Conservation (phyloP, 53 echinoderm and acorn worm species). For the Actinopyga echinites region DNA sequence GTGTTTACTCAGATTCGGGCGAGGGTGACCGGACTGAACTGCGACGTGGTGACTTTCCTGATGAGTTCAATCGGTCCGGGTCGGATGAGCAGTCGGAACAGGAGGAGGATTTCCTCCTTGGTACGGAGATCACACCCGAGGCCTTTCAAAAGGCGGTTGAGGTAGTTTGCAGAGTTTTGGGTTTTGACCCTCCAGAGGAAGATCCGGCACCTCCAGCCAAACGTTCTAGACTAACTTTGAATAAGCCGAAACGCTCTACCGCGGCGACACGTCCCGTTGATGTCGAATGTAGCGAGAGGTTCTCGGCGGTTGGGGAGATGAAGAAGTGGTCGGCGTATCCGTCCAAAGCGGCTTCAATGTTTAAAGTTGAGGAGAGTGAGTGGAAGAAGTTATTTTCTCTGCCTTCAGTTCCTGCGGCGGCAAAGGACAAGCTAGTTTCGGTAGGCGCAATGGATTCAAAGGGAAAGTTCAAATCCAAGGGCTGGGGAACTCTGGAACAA, state of each 20-base stretch:
- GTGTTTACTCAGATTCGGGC: no score
- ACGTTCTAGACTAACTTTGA: not conserved
- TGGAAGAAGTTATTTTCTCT: not conserved
- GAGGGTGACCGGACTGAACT: no score
- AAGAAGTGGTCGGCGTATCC: not conserved
- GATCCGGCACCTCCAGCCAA: not conserved
- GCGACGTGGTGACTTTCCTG: no score
- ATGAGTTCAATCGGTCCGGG: no score
- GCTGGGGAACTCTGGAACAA: no score
- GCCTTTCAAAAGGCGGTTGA: not conserved
- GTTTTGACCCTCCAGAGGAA: not conserved
- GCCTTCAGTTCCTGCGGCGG: no score
- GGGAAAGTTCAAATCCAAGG: no score
- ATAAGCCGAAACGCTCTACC: not conserved
- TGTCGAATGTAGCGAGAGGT: not conserved
- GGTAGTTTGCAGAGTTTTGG: not conserved
- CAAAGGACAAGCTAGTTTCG: no score
- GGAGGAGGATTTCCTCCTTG: no score
- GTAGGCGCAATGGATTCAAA: no score
- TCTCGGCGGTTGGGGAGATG: not conserved
- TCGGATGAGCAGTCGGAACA: no score
- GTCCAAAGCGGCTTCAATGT: not conserved
- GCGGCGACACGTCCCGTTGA: not conserved
- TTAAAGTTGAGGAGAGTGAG: not conserved
- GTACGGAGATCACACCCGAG: no score